A percentile compares a stretch with the other conserved stretches of the same genome.
Conservation (phyloP, 2,797 vertebrate species). For the Acrossocheilus wenchowensis region DNA sequence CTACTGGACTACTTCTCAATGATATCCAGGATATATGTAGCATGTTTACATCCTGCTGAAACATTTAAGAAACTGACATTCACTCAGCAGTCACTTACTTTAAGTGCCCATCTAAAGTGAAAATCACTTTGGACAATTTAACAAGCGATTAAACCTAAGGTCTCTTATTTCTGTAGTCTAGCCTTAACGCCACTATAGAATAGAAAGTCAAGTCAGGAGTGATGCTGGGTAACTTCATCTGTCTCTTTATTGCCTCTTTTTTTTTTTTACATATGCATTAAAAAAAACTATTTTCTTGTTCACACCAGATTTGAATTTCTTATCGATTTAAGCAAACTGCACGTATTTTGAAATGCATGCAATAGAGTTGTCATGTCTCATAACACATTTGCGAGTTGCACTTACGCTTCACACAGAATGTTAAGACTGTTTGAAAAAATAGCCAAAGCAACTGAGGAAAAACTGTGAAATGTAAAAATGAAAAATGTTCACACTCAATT, state of each 20-base stretch:
- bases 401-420: neutral
- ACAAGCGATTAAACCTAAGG: conserved; percentile 82
- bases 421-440: neutral
- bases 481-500: neutral
- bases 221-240: neutral
- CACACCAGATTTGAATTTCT: neutral
- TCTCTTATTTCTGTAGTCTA: conserved; percentile 80
- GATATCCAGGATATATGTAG: neutral
- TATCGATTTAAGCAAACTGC: neutral
- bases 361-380: neutral
- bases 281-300: too few species aligned
- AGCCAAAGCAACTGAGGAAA: neutral
- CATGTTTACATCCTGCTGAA: neutral
- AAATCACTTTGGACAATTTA: conserved; percentile 78
- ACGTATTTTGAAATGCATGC: neutral
- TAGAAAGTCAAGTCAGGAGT: conserved; percentile 41
- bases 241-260: neutral
- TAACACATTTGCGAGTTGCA: neutral
- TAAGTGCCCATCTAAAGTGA: conserved; percentile 38
- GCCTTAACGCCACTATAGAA: conserved; percentile 75
- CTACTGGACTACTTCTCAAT: neutral
- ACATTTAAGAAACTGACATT: neutral
- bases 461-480: neutral
- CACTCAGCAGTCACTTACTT: neutral
- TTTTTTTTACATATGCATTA: neutral